Conservation (phyloP, 2,888 invertebrate genomes). For the Ornithoptera alexandrae region DNA sequence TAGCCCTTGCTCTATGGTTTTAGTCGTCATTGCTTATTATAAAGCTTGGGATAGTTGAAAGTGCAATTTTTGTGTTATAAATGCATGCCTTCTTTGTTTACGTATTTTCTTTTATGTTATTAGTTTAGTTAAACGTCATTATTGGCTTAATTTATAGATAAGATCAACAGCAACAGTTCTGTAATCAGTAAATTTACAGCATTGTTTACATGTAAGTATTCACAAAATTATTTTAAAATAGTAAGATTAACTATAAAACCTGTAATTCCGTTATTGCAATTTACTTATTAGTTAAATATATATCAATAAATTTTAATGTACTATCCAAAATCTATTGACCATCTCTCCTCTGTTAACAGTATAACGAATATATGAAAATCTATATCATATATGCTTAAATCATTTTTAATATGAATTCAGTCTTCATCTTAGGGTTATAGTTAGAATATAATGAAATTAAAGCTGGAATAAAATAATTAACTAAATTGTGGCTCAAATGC, state of each 20-base stretch:
- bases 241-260: background rate
- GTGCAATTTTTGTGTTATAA: slow-evolving; percentile 11
- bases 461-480: too few species aligned
- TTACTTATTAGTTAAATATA: background rate
- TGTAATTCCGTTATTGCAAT: background rate
- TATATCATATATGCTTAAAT: too few species aligned
- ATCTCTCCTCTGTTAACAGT: background rate
- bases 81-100: slow-evolving; percentile 7
- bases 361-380: too few species aligned
- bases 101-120: background rate
- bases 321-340: background rate
- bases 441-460: too few species aligned
- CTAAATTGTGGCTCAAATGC: too few species aligned
- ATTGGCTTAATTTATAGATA: slow-evolving; percentile 1
- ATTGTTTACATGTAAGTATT: slow-evolving; percentile 29
- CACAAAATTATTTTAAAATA: slow-evolving; percentile 1
- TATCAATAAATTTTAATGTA: background rate
- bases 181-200: slow-evolving; percentile 20
- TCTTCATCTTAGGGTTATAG: too few species aligned
- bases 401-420: too few species aligned
- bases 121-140: background rate
- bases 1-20: background rate
- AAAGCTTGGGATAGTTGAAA: slow-evolving; percentile 2
- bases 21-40: background rate
- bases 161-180: background rate